Base-by-base conservation (phyloP, 2,888 invertebrate species). In the Stenoptilia bipunctidactyla region DNA sequence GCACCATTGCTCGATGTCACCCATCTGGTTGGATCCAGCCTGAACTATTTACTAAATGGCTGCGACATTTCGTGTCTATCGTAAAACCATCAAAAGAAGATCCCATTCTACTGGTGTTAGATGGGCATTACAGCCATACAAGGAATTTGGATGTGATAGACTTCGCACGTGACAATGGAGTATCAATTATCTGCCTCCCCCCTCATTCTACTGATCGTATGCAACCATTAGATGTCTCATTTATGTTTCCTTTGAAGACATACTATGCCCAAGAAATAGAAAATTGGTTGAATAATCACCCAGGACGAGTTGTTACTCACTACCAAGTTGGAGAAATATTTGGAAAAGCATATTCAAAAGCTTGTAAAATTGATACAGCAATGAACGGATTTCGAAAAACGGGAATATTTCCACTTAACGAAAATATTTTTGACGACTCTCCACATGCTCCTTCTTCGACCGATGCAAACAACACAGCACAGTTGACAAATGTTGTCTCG, bases 71-170 rank as follows among this genome's bases (percentile, higher is more conserved):
- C 10, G 30, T 30, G 4, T 30, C 30, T 30, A 30, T 30, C 30
- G 45, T 45, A 38, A 49, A 46, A 46, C 46, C 49, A 20, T 44
- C 48, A 30, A 40, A 45, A 38, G 50, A 50, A 42, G 42, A 48
- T 15, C 49, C 49, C 40, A 44, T 53, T 30, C 30, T 53, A 33
- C 40, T 52, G 13, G 13, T 52, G 27, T 40, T 52, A 15, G 54
- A 56, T 44, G 54, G 52, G 15, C 53, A 51, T 42, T 42, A 38
- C 40, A 47, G 46, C 30, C 51, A 52, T 40, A 45, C 47, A 37
- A 39, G 44, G 36, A 51, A 47, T 38, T 20, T 51, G 6, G 44
- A 49, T 6, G 35, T 46, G 15, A 41, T 51, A 15, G 46, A 51
- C 40, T 34, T 49, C 15, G 45, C 45, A 39, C 48, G 40, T 14